Evolutionary conservation across 2,113 vertebrate genomes (phyloP), one percentile per base, ranked within the genome.

Genomic region (Sula dactylatra): DNA sequence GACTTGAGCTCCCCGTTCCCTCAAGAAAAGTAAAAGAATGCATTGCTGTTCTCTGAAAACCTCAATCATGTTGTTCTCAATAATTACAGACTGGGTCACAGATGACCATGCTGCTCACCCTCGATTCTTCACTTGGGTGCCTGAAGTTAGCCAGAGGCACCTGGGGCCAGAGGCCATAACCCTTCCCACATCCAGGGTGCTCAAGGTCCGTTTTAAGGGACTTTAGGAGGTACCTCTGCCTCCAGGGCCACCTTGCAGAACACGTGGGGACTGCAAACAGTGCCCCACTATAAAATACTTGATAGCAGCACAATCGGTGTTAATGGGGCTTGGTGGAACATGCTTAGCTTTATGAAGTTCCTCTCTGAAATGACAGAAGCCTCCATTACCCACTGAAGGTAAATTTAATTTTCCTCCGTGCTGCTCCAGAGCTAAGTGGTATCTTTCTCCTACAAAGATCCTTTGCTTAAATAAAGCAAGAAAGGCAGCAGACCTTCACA

Each of bases 321-420:
- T 84, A 94, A 80, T 73, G 70, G 34, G n/a, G 55, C 58, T 89
- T 91, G 65, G 81, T 54, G 89, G 49, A 86, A 71, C 25, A 72
- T 31, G 42, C 38, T 61, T 61, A 52, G 56, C 70, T 92, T 93
- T 82, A 86, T 62, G 40, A 87, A 85, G 69, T 62, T 84, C 42
- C 52, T 91, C 50, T 36, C 40, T 56, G 69, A 82, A 93, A 85
- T 20, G 69, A 44, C 76, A 93, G 50, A 72, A 87, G 16, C 49
- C 52, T 55, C 52, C 72, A 89, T 89, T 85, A 93, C 19, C 61
- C 44, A 67, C 31, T 85, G 77, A 80, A 94, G 32, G 11, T 77
- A 88, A 90, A 92, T 90, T 93, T 73, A 80, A 94, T 95, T 90
- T 90, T 92, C 73, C 67, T 90, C 42, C 3, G 22, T 82, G 55